Evolutionary conservation across 92 coral and sea anemone species (phyloP).

Genomic region (Ricordea florida): DNA sequence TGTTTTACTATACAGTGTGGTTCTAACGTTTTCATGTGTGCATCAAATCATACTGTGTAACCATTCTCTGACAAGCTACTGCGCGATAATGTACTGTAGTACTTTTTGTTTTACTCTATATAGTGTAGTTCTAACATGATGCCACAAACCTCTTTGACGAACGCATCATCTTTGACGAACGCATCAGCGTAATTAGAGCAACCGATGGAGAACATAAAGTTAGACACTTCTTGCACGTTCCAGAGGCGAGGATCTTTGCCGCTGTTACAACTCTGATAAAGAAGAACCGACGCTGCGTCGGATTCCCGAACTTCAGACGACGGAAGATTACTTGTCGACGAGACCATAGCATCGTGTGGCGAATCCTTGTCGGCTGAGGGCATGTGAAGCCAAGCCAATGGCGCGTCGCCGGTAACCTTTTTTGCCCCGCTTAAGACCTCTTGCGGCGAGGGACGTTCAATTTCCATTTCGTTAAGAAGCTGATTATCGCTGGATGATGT

Average conservation of each 20-base stretch:
- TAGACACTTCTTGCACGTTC: constrained; percentile 91
- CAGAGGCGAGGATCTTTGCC: constrained; percentile 92
- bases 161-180: constrained; percentile 82
- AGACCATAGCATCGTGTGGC: constrained; percentile 89
- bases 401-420: neutral
- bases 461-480: constrained; percentile 18
- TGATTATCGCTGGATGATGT: constrained; percentile 92
- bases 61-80: too few relatives aligned
- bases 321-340: constrained; percentile 87
- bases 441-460: constrained; percentile 2
- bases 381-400: neutral
- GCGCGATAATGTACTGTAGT: too few relatives aligned
- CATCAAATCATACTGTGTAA: too few relatives aligned
- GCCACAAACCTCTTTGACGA: too few relatives aligned
- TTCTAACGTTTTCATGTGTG: too few relatives aligned
- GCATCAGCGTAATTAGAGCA: constrained; percentile 95
- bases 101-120: too few relatives aligned
- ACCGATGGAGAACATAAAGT: constrained; percentile 87
- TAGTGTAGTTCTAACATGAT: too few relatives aligned
- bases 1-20: too few relatives aligned
- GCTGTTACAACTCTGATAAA: constrained; percentile 85
- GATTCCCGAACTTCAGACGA: constrained; percentile 71
- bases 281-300: constrained; percentile 87
- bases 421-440: neutral
- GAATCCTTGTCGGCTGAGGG: constrained; percentile 52